Evolutionary conservation across 2,797 vertebrate species (phyloP).

Genomic region (Vespertilio murinus): DNA sequence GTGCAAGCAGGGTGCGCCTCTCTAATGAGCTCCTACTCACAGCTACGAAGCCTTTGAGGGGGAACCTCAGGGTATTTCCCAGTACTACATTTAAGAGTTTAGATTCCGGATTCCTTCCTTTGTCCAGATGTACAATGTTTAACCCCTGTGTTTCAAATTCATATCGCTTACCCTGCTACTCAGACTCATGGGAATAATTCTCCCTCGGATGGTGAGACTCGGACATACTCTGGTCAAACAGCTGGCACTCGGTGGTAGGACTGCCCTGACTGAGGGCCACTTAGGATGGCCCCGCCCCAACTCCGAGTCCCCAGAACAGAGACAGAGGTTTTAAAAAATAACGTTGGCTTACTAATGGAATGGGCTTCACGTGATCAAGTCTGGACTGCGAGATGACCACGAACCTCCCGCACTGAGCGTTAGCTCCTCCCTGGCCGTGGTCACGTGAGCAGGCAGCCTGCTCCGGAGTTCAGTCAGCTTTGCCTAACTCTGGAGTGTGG

Average conservation of each 20-base stretch:
- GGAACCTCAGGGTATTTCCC: background rate
- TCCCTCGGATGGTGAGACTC: rapidly evolving
- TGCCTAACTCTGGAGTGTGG: background rate
- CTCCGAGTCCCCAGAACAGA: background rate
- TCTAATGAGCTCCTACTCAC: background rate
- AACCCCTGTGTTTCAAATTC: background rate
- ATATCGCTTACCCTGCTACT: background rate
- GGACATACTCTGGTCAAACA: background rate
- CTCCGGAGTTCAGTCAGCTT: background rate
- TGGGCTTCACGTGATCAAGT: background rate
- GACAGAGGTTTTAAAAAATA: background rate
- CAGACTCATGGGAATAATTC: background rate
- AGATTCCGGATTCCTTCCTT: background rate
- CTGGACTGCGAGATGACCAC: background rate
- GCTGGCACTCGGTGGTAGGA: background rate
- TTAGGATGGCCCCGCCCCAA: background rate
- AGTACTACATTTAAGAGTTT: background rate
- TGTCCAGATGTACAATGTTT: background rate
- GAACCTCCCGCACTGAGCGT: rapidly evolving
- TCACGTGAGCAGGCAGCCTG: background rate
- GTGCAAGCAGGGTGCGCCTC: background rate
- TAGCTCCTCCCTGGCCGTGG: background rate
- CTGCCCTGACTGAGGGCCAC: background rate
- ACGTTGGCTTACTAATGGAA: background rate
- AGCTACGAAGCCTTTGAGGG: background rate